Conservation (phyloP, 2,113 vertebrate genomes). For the Formicarius rufipectus region DNA sequence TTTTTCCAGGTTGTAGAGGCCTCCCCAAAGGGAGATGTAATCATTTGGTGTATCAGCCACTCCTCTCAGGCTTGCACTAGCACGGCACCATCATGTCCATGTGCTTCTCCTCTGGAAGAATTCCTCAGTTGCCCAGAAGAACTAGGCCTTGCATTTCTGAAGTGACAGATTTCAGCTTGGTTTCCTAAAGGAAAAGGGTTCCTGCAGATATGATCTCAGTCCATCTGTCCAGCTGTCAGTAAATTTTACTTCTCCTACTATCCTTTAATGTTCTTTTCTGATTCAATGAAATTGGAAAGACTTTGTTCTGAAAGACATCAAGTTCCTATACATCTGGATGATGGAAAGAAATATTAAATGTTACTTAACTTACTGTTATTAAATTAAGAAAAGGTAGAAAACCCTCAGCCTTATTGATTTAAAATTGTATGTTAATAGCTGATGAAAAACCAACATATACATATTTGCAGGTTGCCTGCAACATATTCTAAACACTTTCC, state of each 20-base stretch:
- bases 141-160: neutral
- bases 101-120: neutral
- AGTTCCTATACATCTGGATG: neutral
- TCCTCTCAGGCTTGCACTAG: neutral
- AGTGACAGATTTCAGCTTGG: neutral
- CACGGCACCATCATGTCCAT: neutral
- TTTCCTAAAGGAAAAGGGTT: neutral
- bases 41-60: fast-evolving
- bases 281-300: neutral
- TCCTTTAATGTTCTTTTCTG: neutral
- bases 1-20: neutral
- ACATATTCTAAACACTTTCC: neutral
- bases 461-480: neutral
- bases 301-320: neutral
- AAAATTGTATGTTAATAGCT: neutral
- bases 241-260: neutral
- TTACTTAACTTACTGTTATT: no score
- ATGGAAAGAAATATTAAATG: neutral
- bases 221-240: neutral
- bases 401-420: fast-evolving
- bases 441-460: neutral
- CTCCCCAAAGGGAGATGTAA: neutral
- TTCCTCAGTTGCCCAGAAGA: neutral
- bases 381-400: neutral
- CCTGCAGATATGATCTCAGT: neutral